Evolutionary conservation across 2,888 invertebrate species (phyloP).

Genomic region (Nyleta sp.): DNA sequence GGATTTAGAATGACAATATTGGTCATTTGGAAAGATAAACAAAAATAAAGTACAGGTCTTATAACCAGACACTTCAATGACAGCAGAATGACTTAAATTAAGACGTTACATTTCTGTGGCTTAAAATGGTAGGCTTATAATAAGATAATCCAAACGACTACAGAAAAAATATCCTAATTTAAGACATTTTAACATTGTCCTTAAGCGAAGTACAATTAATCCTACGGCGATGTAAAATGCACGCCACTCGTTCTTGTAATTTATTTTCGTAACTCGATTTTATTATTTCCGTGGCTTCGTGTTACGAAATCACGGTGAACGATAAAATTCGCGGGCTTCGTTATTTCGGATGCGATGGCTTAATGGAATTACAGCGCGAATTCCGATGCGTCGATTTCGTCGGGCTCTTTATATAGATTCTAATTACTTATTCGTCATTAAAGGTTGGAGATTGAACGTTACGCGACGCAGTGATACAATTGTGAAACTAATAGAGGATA

Average conservation of each 20-base stretch:
- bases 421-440: conserved; percentile 18
- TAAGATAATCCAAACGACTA: no score
- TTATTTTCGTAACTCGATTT: conserved; percentile 31
- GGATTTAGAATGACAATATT: no score
- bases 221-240: background rate
- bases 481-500: no score
- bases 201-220: conserved; percentile 18
- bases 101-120: no score
- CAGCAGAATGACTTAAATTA: no score
- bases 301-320: conserved; percentile 23
- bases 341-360: conserved; percentile 17
- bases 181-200: no score
- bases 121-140: background rate
- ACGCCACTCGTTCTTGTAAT: conserved; percentile 20
- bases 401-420: background rate
- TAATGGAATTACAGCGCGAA: conserved; percentile 31
- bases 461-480: no score
- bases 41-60: no score
- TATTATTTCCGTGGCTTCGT: conserved; percentile 23
- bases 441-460: background rate
- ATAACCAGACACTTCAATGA: no score
- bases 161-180: no score
- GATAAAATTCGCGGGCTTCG: conserved; percentile 28
- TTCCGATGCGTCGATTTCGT: conserved; percentile 16
- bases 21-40: no score